Base-by-base conservation (phyloP, 2,113 vertebrate genomes). In the Accipiter cooperii region DNA sequence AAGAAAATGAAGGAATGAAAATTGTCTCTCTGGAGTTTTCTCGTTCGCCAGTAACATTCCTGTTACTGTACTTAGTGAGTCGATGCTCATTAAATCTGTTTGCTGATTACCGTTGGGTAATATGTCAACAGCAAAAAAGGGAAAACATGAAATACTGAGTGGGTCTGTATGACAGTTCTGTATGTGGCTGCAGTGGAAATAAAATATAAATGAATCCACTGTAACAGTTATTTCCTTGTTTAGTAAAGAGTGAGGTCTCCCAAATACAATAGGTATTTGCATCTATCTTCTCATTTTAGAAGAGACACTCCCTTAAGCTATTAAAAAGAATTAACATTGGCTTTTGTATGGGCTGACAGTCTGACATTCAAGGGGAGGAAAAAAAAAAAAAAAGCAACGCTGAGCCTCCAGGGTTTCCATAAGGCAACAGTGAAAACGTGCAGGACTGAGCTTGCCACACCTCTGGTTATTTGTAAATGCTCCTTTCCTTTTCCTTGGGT, bases 1-100 rank as follows among this genome's bases (percentile, higher is more conserved):
- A 88, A 80, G 87, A 89, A 90, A 96, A 97, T 55, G 92, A 96
- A 96, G 92, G 74, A 92, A 92, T 73, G 60, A 92, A 80, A 89
- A 96, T 20, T 0, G 3, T 74, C 73, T 95, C 84, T 93, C 85
- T 54, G 81, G 90, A 96, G 91, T 92, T 96, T 92, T 94, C 85
- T 91, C n/a, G 60, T 96, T 98, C 0, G 2, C 89, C 90, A 92
- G 9, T 74, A 87, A 92, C 82, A 60, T 68, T 90, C 61, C 58
- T 33, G 78, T 80, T 91, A 87, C 81, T 74, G 84, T 89, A 93
- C 80, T 94, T 79, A 79, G 90, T 86, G 78, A 95, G 93, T 94
- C 17, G 78, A 87, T 49, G 85, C 57, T 92, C 89, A 89, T 84
- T 96, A 92, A 85, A 93, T 94, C 93, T 87, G 76, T 86, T 96